Evolutionary conservation across 2,888 invertebrate species (phyloP), one percentile per base, ranked within the genome.

Genomic region (Metallyticus violacea): DNA sequence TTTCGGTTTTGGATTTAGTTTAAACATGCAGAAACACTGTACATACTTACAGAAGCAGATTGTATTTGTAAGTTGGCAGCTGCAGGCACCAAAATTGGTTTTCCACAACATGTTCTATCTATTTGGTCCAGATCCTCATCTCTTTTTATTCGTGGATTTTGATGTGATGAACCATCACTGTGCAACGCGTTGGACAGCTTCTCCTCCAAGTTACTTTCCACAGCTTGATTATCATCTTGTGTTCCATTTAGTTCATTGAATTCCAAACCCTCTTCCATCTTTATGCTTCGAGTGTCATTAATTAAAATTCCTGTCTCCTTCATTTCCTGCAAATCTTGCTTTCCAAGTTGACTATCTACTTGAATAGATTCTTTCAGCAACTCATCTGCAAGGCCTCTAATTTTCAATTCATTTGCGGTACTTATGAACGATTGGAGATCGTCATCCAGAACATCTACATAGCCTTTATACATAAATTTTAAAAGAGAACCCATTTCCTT

Each of bases 381-480:
- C 15, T 85, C 85, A 77, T 85, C 81, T 0, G 94, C 94, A 85
- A 95, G 92, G 4, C 95, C 95, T 89, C 94, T 92, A 86, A 96
- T 94, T 91, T 95, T 95, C 85, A 96, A 91, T 89, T 95, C 95
- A 4, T 94, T 94, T 0, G 95, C 95, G 62, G 95, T 94, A 89
- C 94, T 94, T 92, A 95, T 94, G 85, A 96, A 90, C 0, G 94
- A 94, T 88, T 94, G 94, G 62, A 95, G 91, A 89, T 94, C 94
- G 89, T 94, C 92, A 88, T 94, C 94, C 84, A 94, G 93, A 6
- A 95, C 94, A 89, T 95, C 95, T 87, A 95, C 95, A 2, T 94
- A 94, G 0, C 96, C 95, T 89, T 94, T 94, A 91, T 96, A 96
- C 94, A 95, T 95, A 88, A 95, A 95, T 90, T 95, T 95, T 88